Evolutionary conservation across 2,888 invertebrate species (phyloP).

Genomic region (Myathropa florea): DNA sequence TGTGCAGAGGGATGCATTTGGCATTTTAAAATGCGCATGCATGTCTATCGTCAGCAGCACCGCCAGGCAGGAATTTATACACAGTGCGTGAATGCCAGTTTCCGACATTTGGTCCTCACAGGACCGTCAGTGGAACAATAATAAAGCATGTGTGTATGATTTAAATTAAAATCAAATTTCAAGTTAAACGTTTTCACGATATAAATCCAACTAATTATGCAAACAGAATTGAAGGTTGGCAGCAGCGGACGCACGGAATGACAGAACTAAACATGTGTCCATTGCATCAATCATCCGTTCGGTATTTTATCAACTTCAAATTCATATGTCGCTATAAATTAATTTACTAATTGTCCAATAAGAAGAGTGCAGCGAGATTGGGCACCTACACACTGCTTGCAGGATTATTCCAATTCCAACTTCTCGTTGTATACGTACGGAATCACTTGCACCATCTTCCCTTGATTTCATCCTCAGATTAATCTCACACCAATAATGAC

Average conservation of each 20-base stretch:
- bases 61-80: background rate
- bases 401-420: no score
- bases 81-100: conserved; percentile 19
- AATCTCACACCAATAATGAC: background rate
- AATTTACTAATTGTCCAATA: background rate
- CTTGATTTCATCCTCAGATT: background rate
- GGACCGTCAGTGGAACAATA: background rate
- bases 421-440: background rate
- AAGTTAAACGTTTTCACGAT: conserved; percentile 49
- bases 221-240: conserved; percentile 8
- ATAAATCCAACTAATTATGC: conserved; percentile 48
- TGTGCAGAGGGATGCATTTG: conserved; percentile 5
- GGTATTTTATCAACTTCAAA: conserved; percentile 6
- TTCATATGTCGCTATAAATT: background rate
- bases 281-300: conserved; percentile 31
- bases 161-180: conserved; percentile 47
- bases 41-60: background rate
- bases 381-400: background rate
- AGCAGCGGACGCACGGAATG: background rate
- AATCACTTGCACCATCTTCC: background rate
- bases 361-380: background rate
- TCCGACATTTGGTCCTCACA: conserved; percentile 32
- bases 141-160: conserved; percentile 38
- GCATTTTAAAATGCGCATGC: conserved; percentile 28
- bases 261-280: background rate